Evolutionary conservation across 2,888 invertebrate genomes (phyloP).

Genomic region (Synanthedon andrenaeformis): DNA sequence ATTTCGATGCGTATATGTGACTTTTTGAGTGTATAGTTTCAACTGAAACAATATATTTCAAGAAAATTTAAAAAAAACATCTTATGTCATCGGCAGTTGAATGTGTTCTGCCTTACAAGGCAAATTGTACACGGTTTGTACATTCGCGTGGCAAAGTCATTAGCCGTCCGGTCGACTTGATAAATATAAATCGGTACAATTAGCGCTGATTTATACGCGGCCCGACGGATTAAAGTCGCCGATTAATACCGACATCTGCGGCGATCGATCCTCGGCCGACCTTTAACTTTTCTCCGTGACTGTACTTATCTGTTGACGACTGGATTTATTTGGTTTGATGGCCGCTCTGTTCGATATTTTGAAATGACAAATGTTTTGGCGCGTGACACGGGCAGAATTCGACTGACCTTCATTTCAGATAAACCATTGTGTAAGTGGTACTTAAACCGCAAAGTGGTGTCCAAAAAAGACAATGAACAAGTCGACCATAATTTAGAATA

Average conservation of each 20-base stretch:
- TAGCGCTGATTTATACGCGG: conserved; percentile 55
- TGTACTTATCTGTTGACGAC: conserved; percentile 20
- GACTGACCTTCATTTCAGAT: too few relatives aligned
- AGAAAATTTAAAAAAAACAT: too few relatives aligned
- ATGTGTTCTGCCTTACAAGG: not conserved
- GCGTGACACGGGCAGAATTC: not conserved
- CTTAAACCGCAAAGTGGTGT: too few relatives aligned
- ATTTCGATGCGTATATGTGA: too few relatives aligned
- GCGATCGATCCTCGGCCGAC: conserved; percentile 54
- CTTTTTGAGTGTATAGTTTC: too few relatives aligned
- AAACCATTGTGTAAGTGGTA: too few relatives aligned
- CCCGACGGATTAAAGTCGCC: conserved; percentile 53
- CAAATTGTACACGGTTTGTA: conserved; percentile 12
- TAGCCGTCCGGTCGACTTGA: conserved; percentile 32
- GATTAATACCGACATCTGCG: conserved; percentile 62
- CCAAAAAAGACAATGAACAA: too few relatives aligned
- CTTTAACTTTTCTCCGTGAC: conserved; percentile 58
- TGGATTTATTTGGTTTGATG: not conserved
- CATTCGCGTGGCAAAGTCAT: conserved; percentile 31
- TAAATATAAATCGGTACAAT: conserved; percentile 62
- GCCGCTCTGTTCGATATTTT: not conserved
- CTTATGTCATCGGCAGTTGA: too few relatives aligned
- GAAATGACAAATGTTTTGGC: not conserved
- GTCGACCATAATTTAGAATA: too few relatives aligned
- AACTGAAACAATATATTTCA: too few relatives aligned